These are phyloP conservation scores for Ellobium chinense DNA, from an alignment of 2,888 invertebrate species.

Conservation along the genomic window DNA sequence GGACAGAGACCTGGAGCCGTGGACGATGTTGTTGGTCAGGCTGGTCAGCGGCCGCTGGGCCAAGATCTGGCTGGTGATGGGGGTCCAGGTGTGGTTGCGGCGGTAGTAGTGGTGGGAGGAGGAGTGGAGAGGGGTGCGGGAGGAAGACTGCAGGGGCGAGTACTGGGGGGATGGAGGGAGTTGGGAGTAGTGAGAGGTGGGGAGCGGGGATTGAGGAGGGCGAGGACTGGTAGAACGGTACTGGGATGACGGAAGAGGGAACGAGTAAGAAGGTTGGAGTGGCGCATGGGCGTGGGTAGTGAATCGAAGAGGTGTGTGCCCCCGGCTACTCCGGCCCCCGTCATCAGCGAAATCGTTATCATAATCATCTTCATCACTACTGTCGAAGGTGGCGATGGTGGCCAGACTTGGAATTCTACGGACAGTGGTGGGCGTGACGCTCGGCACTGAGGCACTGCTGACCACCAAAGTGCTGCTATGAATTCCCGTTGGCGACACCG, in stretches of 20 bases:
- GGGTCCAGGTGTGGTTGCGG: constrained; percentile 39
- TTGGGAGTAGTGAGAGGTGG: neutral
- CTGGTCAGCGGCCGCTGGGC: constrained; percentile 40
- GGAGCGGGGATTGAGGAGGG: neutral
- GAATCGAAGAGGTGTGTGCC: constrained; percentile 4
- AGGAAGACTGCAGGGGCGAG: constrained; percentile 23
- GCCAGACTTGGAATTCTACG: neutral
- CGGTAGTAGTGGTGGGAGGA: constrained; percentile 33
- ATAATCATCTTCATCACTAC: neutral
- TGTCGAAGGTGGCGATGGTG: neutral
- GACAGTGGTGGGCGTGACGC: neutral
- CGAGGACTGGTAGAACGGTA: neutral
- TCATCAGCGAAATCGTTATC: neutral
- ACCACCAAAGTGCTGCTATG: neutral
- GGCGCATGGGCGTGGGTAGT: constrained; percentile 20
- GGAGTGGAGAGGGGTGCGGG: constrained; percentile 8
- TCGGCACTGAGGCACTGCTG: neutral
- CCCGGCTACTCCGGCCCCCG: neutral
- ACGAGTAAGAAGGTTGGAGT: neutral
- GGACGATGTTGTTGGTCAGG: constrained; percentile 9
- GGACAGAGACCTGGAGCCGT: constrained; percentile 18
- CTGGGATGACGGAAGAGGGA: neutral
- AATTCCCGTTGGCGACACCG: neutral
- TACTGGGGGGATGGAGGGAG: neutral
- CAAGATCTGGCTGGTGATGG: constrained; percentile 29